A percentile compares a stretch with the other conserved stretches of the same genome.
These are phyloP conservation scores for Strigamia crassipes DNA, from an alignment of 2,888 invertebrate species.

Conservation along the genomic window DNA sequence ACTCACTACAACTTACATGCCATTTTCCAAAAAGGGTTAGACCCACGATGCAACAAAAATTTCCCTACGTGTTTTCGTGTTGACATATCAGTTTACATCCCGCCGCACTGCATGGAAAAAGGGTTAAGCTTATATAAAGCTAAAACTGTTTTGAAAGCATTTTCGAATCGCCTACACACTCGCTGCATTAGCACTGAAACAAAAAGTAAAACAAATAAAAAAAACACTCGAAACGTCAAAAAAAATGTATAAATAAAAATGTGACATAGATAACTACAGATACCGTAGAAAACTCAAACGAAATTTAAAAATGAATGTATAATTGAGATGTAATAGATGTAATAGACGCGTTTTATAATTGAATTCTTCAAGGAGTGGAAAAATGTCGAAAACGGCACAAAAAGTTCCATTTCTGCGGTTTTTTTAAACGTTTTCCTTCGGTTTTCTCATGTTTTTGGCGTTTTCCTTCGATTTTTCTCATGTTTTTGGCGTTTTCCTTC, in stretches of 20 bases:
- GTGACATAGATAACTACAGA: no score
- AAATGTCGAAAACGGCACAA: no score
- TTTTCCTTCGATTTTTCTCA: no score
- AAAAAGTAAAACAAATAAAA: not conserved
- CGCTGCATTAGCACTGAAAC: not conserved
- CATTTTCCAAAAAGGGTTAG: conserved; percentile 26
- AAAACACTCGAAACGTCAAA: not conserved
- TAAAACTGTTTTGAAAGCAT: not conserved
- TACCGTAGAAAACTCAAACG: no score
- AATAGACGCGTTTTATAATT: no score
- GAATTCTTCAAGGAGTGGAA: no score
- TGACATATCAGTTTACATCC: conserved; percentile 31
- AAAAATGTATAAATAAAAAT: not conserved
- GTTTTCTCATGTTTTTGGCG: no score
- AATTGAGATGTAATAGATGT: no score
- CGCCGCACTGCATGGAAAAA: not conserved
- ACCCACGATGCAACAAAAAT: conserved; percentile 19
- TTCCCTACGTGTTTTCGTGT: conserved; percentile 23
- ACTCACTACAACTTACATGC: conserved; percentile 40
- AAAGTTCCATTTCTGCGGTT: no score
- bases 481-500: no score
- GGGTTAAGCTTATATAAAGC: not conserved
- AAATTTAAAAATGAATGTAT: no score
- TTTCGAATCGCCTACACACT: not conserved
- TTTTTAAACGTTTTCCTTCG: no score